Evolutionary conservation across 1,140 invertebrate species (phyloP), one percentile per base, ranked within the genome.

Genomic region (Centruroides sculpturatus): DNA sequence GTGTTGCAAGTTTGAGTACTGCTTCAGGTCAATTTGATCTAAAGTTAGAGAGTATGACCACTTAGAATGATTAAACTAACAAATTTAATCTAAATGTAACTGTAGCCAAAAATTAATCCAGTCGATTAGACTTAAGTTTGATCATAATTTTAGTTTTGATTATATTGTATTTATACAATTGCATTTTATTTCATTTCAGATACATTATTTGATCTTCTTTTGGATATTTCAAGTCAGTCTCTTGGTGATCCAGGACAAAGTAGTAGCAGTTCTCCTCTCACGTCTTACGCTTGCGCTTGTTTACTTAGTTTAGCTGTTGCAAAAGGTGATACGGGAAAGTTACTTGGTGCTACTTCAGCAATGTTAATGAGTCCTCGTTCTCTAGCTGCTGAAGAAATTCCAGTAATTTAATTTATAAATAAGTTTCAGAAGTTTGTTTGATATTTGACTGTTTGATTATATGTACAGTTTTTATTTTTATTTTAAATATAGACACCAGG

Each of bases 291-390:
- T 51, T 92, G 89, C 74, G 85, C 91, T 4, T 92, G 90, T 70
- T 78, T 98, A 3, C 79, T 97, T 41, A 89, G 89, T 61, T 77
- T 97, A 53, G 89, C 90, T 36, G 85, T 95, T n/a, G 91, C 92
- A 2, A 77, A 88, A 59, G 92, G 92, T 3, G 89, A 95, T 70
- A 92, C 92, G n/a, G 89, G 90, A 46, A 88, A 92, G 71, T 82
- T 92, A 66, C 77, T 97, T 0, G 83, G 84, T 70, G 89, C 93
- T 12, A 82, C 91, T 46, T 83, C 87, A 13, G 86, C 89, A 41
- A 78, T 96, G 64, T 78, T 95, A 11, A 95, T 94, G 87, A 90
- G 85, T 62, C 81, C 86, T 7, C 77, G 83, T 68, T 78, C 81
- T 36, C 35, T 64, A 47, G 62, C 55, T 41, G 41, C 47, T 35